These are phyloP conservation scores for Chaetodon trifasciatus DNA, from an alignment of 2,797 vertebrate genomes.

Conservation along the genomic window DNA sequence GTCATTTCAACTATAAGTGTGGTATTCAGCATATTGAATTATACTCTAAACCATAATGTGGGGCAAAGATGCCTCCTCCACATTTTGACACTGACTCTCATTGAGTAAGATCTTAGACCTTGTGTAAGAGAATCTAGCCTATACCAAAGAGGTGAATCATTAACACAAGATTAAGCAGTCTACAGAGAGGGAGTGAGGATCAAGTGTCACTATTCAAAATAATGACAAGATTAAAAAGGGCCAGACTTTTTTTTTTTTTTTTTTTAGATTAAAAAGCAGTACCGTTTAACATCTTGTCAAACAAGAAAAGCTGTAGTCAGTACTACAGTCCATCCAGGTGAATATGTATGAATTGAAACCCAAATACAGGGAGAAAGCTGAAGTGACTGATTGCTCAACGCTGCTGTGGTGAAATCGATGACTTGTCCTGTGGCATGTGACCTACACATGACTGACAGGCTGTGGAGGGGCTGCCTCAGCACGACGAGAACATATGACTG, in stretches of 20 bases:
- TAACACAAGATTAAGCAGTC: background rate
- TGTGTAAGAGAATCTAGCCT: background rate
- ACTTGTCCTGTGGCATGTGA: constrained; percentile 89
- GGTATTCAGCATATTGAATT: background rate
- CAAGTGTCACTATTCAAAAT: too few relatives aligned
- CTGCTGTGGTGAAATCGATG: constrained; percentile 87
- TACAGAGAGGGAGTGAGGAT: background rate
- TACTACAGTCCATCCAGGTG: background rate
- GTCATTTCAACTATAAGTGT: background rate
- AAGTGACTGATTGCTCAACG: constrained; percentile 59
- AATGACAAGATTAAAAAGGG: background rate
- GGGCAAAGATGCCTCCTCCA: background rate
- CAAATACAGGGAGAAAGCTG: constrained; percentile 13
- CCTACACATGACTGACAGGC: constrained; percentile 91
- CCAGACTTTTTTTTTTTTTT: background rate
- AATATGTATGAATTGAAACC: constrained; percentile 24
- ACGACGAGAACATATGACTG: constrained; percentile 34
- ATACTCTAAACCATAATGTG: background rate
- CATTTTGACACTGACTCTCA: background rate
- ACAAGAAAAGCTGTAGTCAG: background rate
- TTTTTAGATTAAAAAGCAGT: background rate
- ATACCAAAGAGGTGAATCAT: constrained; percentile 25
- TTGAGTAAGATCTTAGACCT: background rate
- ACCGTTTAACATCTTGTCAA: background rate
- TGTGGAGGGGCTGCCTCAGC: constrained; percentile 74